Conservation (phyloP, 2,797 vertebrate genomes). For the Morus bassanus region DNA sequence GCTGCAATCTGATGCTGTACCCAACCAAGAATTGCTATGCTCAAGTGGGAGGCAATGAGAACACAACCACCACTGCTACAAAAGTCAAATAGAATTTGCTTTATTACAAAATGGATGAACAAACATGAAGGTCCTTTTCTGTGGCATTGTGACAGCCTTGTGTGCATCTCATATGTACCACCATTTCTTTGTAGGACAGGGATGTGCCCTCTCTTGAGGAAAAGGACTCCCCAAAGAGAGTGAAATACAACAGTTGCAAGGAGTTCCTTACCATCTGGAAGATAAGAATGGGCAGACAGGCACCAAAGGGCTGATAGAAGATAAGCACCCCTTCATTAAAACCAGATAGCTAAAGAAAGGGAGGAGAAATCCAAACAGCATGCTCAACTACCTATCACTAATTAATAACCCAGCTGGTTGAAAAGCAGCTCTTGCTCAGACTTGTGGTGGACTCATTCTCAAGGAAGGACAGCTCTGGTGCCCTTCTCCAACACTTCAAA, state of each 20-base stretch:
- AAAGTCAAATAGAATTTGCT: background rate
- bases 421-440: background rate
- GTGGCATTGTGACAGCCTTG: fast-evolving
- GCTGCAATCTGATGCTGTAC: conserved; percentile 51
- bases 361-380: background rate
- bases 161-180: background rate
- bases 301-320: background rate
- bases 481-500: background rate
- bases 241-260: background rate
- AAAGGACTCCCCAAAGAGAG: background rate
- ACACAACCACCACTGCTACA: background rate
- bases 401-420: background rate
- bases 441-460: background rate
- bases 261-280: background rate
- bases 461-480: background rate
- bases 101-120: background rate
- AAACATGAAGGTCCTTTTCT: background rate
- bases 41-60: conserved; percentile 29
- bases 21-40: background rate
- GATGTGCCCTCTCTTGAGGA: background rate
- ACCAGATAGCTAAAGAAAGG: background rate
- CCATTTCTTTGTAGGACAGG: background rate
- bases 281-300: background rate
- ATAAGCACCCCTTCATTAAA: background rate
- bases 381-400: background rate